These are phyloP conservation scores for Mirounga angustirostris DNA, from an alignment of 2,113 vertebrate genomes.

Conservation along the genomic window DNA sequence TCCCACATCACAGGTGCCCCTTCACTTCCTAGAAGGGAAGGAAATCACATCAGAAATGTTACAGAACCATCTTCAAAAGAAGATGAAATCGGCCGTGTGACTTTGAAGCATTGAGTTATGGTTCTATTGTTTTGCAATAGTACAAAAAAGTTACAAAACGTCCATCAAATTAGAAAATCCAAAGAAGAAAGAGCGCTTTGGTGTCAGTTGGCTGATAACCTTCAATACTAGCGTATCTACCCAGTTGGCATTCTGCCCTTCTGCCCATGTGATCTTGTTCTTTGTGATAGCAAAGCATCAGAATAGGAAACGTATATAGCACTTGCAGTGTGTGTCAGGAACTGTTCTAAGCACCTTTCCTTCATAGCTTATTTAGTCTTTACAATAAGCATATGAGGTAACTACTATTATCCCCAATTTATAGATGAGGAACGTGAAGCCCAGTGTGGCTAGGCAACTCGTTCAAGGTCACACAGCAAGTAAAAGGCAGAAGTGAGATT, in stretches of 20 bases:
- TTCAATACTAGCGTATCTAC: background rate
- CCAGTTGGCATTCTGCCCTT: background rate
- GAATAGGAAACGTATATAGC: background rate
- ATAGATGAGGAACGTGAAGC: background rate
- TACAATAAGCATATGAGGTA: background rate
- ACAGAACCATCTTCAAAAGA: background rate
- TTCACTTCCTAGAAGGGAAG: conserved; percentile 7
- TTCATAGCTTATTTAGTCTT: background rate
- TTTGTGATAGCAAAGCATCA: background rate
- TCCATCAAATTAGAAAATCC: conserved; percentile 25
- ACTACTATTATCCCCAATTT: background rate
- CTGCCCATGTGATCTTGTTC: background rate
- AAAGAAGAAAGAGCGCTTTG: background rate
- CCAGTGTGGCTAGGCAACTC: background rate
- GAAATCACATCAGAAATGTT: conserved; percentile 32
- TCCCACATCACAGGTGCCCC: background rate
- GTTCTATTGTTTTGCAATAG: background rate
- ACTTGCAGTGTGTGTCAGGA: background rate
- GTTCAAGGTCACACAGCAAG: background rate
- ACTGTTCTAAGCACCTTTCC: background rate
- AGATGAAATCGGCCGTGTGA: background rate
- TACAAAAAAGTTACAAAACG: background rate
- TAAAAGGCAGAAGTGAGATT: conserved; percentile 13
- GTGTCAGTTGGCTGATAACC: background rate
- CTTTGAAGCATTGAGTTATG: conserved; percentile 4